A percentile compares a stretch with the other conserved stretches of the same genome.
Conservation (phyloP, 2,797 vertebrate genomes). For the Pyrocephalus nanus region DNA sequence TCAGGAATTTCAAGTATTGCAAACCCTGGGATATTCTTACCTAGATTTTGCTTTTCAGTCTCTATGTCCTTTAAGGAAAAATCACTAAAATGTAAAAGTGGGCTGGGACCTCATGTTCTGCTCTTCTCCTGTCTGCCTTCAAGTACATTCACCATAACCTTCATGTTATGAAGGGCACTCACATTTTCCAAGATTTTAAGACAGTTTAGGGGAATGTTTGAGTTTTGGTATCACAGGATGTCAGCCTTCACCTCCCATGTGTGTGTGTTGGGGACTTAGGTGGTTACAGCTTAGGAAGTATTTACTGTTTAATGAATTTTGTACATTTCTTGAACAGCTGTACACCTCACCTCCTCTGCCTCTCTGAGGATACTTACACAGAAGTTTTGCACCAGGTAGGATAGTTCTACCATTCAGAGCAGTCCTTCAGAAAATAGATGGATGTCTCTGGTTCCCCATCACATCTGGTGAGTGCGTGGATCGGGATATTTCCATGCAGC, state of each 20-base stretch:
- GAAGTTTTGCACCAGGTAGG: not conserved
- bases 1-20: constrained; percentile 9
- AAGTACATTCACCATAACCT: not conserved
- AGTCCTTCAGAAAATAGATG: not conserved
- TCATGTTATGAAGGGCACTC: not conserved
- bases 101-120: not conserved
- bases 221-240: not conserved
- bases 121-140: not conserved
- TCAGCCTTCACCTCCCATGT: not conserved
- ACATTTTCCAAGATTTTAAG: not conserved
- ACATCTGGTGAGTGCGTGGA: not conserved
- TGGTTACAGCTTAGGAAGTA: not conserved
- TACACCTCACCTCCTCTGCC: not conserved
- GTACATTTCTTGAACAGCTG: not conserved
- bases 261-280: not conserved
- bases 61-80: not conserved
- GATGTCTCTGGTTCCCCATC: not conserved
- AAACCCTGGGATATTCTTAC: not conserved
- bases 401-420: not conserved
- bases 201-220: not conserved
- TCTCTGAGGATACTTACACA: not conserved
- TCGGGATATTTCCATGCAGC: not conserved
- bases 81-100: not conserved
- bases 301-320: not conserved
- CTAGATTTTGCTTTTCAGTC: not conserved